Evolutionary conservation across 2,113 vertebrate genomes (phyloP).

Genomic region (Malurus melanocephalus): DNA sequence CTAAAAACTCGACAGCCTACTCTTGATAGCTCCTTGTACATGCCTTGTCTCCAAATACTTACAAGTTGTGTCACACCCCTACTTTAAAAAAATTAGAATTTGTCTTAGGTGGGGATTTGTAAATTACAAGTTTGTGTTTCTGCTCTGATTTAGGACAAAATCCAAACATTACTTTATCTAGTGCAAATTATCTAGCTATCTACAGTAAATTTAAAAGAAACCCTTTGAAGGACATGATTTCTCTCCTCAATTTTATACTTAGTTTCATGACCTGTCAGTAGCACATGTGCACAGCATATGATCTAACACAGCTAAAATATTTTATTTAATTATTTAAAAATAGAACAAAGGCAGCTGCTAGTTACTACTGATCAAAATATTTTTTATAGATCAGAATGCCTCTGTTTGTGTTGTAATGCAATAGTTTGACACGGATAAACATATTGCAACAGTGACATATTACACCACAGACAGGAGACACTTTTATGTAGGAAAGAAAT

Average conservation of each 20-base stretch:
- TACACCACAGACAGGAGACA: slow-evolving; percentile 27
- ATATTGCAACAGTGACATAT: slow-evolving; percentile 42
- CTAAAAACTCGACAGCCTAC: background rate
- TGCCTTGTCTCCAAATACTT: background rate
- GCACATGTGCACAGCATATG: background rate
- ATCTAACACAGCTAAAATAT: slow-evolving; percentile 26
- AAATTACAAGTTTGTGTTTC: background rate
- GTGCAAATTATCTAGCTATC: background rate
- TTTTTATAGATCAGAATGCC: slow-evolving; percentile 28
- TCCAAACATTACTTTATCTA: background rate
- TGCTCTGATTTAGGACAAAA: background rate
- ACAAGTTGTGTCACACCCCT: background rate
- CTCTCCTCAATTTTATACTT: background rate
- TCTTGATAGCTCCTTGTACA: background rate
- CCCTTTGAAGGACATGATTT: background rate
- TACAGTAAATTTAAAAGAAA: background rate
- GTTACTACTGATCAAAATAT: slow-evolving; percentile 2
- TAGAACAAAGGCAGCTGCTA: slow-evolving; percentile 50
- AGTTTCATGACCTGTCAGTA: background rate
- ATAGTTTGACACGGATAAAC: slow-evolving; percentile 28
- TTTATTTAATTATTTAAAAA: slow-evolving; percentile 51
- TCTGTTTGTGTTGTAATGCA: slow-evolving; percentile 50
- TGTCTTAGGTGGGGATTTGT: background rate
- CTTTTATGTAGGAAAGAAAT: slow-evolving; percentile 17
- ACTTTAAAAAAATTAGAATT: background rate